Evolutionary conservation across 2,113 vertebrate genomes (phyloP), one percentile per base, ranked within the genome.

Genomic region (Embiotoca jacksoni): DNA sequence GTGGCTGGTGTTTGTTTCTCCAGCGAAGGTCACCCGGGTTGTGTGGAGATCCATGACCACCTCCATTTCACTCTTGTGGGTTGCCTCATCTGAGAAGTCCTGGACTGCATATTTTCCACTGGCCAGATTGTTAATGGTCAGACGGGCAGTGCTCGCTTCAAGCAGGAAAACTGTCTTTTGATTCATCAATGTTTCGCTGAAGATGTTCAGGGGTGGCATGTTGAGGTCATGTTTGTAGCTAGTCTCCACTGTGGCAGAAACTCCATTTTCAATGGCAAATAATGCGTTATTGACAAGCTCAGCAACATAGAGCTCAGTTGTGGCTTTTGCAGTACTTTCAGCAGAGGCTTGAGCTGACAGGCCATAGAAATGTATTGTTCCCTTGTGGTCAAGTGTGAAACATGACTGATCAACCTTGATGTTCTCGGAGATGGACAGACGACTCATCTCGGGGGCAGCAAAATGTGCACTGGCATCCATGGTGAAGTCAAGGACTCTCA

Each of bases 151-250:
- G 37, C 94, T 93, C 16, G 81, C 91, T 83, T 95, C 91, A 69
- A 96, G 11, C 2, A 84, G 85, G 16, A 94, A 88, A 81, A 92
- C 84, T 14, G 94, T 77, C 47, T 96, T 95, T 80, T 96, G 95
- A 64, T 74, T 78, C 10, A 96, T 79, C 4, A 86, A 77, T 66
- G 91, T 88, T 75, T 96, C 94, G 72, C 93, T 95, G 58, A 95
- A 95, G 82, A 96, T 87, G 59, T 90, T 89, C n/a, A 93, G 16
- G 14, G 87, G 69, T 73, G 96, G 95, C 80, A 96, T 88, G 84
- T 93, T 96, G 70, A 98, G 6, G 33, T 91, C 92, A 64, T 99
- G 97, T 58, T 90, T 94, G 80, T 97, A 98, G 2, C 55, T 71
- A 0, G 93, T 96, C 58, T 91, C 92, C 50, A 94, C 89, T 44